phyloP scores from a whole-genome alignment of 2,888 invertebrate species.

The Microplitis deprimator region DNA sequence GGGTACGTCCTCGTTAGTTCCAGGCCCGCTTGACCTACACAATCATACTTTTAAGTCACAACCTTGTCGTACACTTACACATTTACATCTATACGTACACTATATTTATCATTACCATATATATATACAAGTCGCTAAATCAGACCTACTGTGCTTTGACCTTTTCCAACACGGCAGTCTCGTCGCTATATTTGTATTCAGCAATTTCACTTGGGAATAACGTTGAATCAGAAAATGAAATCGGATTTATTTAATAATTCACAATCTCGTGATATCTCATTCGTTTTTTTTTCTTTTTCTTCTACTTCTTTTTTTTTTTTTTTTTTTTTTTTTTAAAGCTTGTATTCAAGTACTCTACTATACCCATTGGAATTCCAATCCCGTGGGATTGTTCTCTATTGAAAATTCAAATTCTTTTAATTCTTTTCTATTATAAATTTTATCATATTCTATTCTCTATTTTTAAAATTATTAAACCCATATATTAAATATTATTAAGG shows the following conservation, averaged over 20 bases:
- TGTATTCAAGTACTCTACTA: constrained; percentile 24
- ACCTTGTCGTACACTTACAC: not conserved
- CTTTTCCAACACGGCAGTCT: not conserved
- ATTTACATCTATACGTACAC: constrained; percentile 19
- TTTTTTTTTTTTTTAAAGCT: constrained; percentile 14
- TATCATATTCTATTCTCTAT: not conserved
- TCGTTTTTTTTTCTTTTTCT: not conserved
- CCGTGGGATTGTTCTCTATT: constrained; percentile 4
- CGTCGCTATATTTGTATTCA: constrained; percentile 23
- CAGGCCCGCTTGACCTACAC: not conserved
- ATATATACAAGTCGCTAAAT: not conserved
- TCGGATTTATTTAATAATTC: constrained; percentile 25
- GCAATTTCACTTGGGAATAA: not conserved
- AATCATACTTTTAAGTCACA: not conserved
- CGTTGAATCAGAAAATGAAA: constrained; percentile 13
- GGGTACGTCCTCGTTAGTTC: not conserved
- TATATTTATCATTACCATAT: constrained; percentile 7
- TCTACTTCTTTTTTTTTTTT: not conserved
- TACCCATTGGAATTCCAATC: not conserved
- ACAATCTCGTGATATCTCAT: constrained; percentile 13
- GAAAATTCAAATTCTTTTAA: constrained; percentile 15
- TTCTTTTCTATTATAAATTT: constrained; percentile 6
- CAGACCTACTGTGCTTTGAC: not conserved
- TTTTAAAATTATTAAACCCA: not conserved
- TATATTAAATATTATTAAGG: not conserved